phyloP scores from a whole-genome alignment of 2,797 vertebrate species.

The Enteromius mattozi region DNA sequence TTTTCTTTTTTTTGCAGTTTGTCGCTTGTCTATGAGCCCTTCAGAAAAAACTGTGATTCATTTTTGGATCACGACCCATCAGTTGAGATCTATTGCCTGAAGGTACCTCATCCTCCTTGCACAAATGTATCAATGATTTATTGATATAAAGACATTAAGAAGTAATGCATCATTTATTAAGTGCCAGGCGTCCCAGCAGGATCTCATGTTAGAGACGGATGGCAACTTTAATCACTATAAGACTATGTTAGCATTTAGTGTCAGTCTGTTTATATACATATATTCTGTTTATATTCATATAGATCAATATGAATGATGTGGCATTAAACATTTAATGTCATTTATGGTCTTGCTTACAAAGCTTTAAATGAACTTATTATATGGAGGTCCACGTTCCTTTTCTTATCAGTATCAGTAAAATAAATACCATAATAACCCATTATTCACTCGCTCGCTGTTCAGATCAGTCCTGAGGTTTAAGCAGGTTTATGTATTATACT shows the following conservation, averaged over 20 bases:
- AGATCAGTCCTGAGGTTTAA: constrained; percentile 2
- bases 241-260: neutral
- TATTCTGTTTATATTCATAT: too few relatives aligned
- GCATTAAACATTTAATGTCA: neutral
- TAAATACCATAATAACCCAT: neutral
- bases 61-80: neutral
- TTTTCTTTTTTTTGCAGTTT: neutral
- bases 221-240: neutral
- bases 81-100: neutral
- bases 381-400: neutral
- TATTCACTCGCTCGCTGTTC: neutral
- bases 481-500: constrained; percentile 30
- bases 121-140: neutral
- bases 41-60: neutral
- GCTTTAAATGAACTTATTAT: neutral
- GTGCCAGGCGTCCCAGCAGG: constrained; percentile 3
- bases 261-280: neutral
- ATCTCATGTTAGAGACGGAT: neutral
- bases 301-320: neutral
- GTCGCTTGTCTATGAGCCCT: neutral
- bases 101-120: neutral
- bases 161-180: neutral
- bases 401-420: neutral
- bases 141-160: neutral
- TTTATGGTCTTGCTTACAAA: neutral